Evolutionary conservation across 2,797 vertebrate genomes (phyloP).

Genomic region (Champsocephalus gunnari): DNA sequence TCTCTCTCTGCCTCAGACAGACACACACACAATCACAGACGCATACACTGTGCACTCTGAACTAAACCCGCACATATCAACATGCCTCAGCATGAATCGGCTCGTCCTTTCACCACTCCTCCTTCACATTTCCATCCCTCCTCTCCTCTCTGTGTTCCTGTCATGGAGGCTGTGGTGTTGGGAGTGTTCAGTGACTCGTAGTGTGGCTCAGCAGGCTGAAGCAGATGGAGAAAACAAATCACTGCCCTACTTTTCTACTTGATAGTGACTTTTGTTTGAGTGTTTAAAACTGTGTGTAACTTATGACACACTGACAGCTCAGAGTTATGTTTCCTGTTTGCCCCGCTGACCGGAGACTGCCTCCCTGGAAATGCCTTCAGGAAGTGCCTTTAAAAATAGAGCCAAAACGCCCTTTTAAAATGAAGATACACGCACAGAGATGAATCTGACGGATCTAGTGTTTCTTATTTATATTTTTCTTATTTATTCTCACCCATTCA

Average conservation of each 20-base stretch:
- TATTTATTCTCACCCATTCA: neutral
- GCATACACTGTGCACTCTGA: conserved; percentile 14
- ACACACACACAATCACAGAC: neutral
- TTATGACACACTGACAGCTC: conserved; percentile 55
- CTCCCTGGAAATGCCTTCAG: conserved; percentile 63
- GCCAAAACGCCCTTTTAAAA: conserved; percentile 7
- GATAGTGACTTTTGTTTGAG: conserved; percentile 34
- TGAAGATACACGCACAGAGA: neutral
- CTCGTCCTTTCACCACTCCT: conserved; percentile 55
- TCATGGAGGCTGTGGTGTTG: conserved; percentile 20
- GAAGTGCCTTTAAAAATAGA: conserved; percentile 54
- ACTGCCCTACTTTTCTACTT: conserved; percentile 64
- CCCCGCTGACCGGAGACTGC: conserved; percentile 39
- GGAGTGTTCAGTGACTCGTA: neutral
- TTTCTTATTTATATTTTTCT: conserved; percentile 12
- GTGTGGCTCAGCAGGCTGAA: conserved; percentile 40
- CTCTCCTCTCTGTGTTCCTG: conserved; percentile 3
- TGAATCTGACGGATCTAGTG: neutral
- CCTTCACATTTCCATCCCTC: conserved; percentile 48
- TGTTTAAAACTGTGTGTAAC: conserved; percentile 9
- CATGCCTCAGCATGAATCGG: conserved; percentile 74
- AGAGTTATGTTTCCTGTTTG: conserved; percentile 72
- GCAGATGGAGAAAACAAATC: conserved; percentile 65
- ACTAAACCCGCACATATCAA: conserved; percentile 41
- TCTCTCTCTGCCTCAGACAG: neutral